These are phyloP conservation scores for Carollia perspicillata DNA, from an alignment of 2,113 vertebrate species.

Conservation along the genomic window DNA sequence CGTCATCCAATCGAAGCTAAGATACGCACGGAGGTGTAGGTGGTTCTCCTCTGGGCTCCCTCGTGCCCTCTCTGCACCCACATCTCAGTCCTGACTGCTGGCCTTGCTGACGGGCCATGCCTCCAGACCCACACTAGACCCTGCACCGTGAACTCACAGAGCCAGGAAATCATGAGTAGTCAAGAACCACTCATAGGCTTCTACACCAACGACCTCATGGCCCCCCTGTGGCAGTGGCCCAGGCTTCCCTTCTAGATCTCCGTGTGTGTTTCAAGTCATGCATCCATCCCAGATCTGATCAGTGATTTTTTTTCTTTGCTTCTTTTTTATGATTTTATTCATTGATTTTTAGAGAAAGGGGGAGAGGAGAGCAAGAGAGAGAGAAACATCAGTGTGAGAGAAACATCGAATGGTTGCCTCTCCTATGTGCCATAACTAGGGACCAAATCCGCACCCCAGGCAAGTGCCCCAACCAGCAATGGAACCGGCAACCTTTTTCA, in stretches of 20 bases:
- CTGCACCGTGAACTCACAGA: neutral
- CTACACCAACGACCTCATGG: neutral
- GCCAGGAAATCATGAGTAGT: neutral
- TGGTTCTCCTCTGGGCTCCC: neutral
- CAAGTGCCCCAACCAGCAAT: too few species aligned
- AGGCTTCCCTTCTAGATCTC: neutral
- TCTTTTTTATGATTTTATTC: too few species aligned
- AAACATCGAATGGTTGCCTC: too few species aligned
- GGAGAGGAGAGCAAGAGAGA: too few species aligned
- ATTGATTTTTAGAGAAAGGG: too few species aligned
- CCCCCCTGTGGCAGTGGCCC: too few species aligned
- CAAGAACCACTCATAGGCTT: neutral
- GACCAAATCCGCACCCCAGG: too few species aligned
- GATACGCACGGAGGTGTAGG: rapidly evolving
- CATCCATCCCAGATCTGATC: neutral
- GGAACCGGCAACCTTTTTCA: too few species aligned
- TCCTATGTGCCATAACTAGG: too few species aligned
- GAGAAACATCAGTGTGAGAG: too few species aligned
- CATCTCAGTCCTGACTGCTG: neutral
- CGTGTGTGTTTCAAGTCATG: neutral
- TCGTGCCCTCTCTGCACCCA: neutral
- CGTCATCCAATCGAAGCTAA: neutral
- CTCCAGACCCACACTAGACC: too few species aligned
- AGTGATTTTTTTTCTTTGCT: neutral
- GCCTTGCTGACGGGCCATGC: neutral